phyloP scores from a whole-genome alignment of 2,888 invertebrate species.

The Volucella inflata region DNA sequence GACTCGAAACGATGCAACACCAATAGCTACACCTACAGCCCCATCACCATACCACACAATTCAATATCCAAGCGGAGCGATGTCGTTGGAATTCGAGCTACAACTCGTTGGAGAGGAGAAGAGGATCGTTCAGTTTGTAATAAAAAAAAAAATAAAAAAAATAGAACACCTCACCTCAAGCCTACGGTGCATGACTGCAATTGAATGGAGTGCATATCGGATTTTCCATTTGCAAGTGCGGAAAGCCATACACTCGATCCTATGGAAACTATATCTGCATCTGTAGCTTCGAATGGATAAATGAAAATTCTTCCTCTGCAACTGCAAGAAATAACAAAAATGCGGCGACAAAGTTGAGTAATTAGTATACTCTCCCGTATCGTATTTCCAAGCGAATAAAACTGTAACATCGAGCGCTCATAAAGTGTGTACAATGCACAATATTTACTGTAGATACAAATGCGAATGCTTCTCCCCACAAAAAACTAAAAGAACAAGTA shows the following conservation, averaged over 20 bases:
- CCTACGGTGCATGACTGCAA: slow-evolving; percentile 68
- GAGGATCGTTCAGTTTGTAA: too few species aligned
- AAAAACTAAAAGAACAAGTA: slow-evolving; percentile 6
- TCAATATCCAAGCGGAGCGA: too few species aligned
- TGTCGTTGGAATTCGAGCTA: too few species aligned
- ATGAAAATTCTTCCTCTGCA: slow-evolving; percentile 58
- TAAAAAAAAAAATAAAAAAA: not conserved
- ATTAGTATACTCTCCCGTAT: slow-evolving; percentile 62
- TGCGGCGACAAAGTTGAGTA: slow-evolving; percentile 56
- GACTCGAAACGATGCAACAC: too few species aligned
- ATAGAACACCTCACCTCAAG: slow-evolving; percentile 49
- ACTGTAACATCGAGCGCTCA: slow-evolving; percentile 1
- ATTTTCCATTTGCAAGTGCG: slow-evolving; percentile 47
- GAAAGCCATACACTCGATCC: slow-evolving; percentile 50
- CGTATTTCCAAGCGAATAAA: slow-evolving; percentile 38
- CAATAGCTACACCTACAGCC: too few species aligned
- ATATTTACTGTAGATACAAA: too few species aligned
- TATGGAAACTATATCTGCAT: too few species aligned
- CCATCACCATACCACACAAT: too few species aligned
- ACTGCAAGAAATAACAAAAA: slow-evolving; percentile 22
- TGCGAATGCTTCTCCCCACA: not conserved
- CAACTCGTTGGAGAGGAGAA: too few species aligned
- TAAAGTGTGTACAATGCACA: not conserved
- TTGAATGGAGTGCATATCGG: slow-evolving; percentile 41
- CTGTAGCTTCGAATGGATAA: slow-evolving; percentile 51